phyloP scores from a whole-genome alignment of 2,113 vertebrate genomes.

The Xiphophorus couchianus region DNA sequence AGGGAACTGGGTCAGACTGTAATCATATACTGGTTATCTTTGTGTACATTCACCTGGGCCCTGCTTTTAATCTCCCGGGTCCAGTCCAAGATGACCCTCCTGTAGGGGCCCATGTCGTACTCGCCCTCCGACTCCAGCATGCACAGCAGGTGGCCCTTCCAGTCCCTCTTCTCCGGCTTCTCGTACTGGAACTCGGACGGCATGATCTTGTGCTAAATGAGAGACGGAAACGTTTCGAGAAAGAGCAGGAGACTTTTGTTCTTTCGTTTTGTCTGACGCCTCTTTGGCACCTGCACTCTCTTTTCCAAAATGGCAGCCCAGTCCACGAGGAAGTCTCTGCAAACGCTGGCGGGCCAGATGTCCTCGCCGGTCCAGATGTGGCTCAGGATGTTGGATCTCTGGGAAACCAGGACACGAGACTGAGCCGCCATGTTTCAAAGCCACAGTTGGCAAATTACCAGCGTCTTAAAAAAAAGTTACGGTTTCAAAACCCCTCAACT shows the following conservation, averaged over 20 bases:
- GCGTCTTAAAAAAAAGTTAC: no score
- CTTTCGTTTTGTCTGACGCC: neutral
- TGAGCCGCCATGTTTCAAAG: neutral
- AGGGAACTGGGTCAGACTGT: conserved; percentile 57
- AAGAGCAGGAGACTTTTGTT: neutral
- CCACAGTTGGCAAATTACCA: no score
- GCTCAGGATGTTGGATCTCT: conserved; percentile 77
- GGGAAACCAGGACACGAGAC: neutral
- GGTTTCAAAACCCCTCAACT: no score
- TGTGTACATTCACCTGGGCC: conserved; percentile 59
- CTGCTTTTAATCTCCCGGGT: conserved; percentile 61
- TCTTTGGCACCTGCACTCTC: conserved; percentile 51
- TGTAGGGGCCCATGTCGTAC: conserved; percentile 69
- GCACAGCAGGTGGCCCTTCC: conserved; percentile 67
- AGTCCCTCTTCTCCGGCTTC: conserved; percentile 64
- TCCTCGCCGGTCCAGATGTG: conserved; percentile 81
- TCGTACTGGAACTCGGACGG: conserved; percentile 51
- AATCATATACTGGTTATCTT: conserved; percentile 25
- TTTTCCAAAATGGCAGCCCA: conserved; percentile 75
- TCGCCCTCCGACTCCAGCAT: conserved; percentile 71
- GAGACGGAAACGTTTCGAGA: neutral
- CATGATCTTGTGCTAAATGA: conserved; percentile 55
- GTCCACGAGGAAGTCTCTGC: conserved; percentile 77
- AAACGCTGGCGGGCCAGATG: conserved; percentile 72
- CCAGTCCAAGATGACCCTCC: conserved; percentile 79